A percentile compares a stretch with the other conserved stretches of the same genome.
These are phyloP conservation scores for Chrysolina americana DNA, from an alignment of 2,888 invertebrate species.

Conservation along the genomic window DNA sequence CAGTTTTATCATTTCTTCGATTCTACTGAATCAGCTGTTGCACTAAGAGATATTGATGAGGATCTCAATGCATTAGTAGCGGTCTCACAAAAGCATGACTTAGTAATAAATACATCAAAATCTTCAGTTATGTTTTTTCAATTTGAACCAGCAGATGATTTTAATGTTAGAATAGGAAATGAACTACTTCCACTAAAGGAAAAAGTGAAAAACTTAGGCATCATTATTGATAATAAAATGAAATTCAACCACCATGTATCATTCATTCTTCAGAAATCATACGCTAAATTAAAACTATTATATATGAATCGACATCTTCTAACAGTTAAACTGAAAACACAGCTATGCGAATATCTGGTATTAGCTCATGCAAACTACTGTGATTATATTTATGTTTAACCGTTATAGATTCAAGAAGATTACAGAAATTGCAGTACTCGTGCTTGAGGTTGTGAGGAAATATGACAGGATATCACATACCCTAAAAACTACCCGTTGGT, in stretches of 20 bases:
- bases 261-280: neutral
- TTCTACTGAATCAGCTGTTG: neutral
- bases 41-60: neutral
- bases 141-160: neutral
- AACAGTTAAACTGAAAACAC: neutral
- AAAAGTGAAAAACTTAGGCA: neutral
- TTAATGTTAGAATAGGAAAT: neutral
- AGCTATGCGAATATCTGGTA: neutral
- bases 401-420: too few relatives aligned
- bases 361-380: neutral
- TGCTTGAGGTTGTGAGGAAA: too few relatives aligned
- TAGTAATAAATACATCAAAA: too few relatives aligned
- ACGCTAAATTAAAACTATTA: neutral
- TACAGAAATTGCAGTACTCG: too few relatives aligned
- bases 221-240: neutral
- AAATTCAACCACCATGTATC: neutral
- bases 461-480: too few relatives aligned
- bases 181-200: neutral
- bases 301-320: neutral
- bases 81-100: too few relatives aligned
- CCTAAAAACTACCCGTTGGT: too few relatives aligned
- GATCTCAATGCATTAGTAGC: neutral
- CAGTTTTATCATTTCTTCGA: neutral
- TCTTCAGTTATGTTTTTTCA: neutral
- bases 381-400: neutral